Base-by-base conservation (phyloP, 1,140 invertebrate genomes). In the Bombus impatiens region DNA sequence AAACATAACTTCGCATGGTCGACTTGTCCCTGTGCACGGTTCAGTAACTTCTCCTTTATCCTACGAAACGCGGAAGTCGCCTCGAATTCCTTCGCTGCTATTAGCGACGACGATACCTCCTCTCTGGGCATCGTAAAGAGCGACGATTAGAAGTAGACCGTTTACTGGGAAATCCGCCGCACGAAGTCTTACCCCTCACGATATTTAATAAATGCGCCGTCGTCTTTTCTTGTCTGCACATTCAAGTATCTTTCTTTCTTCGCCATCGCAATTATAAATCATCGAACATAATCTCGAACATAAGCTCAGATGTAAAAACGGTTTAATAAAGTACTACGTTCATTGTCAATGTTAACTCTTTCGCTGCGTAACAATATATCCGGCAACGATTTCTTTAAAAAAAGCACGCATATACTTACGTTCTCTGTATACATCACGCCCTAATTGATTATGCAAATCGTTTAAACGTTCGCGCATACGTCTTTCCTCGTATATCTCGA, bases 11-110 rank as follows among this genome's bases (percentile, higher is more conserved):
- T 68, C 79, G 87, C 88, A 89, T 88, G 86, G 89, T 90, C 81
- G 82, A 89, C 79, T 90, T 86, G 89, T 87, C 80, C 67, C 72
- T 44, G 82, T 71, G 81, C 76, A 86, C 88, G 88, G 75, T 87
- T 81, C 88, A 77, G 67, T 90, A 78, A 90, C 86, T 90, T 86
- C 75, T 90, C 83, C 83, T 90, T 90, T 88, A 90, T 90, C 89
- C 88, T 86, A 62, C 77, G 82, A 90, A 90, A 90, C 86, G 84
- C 88, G 89, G 83, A 90, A 90, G 83, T 88, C 83, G 70, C 82
- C 87, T 91, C 42, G 84, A 87, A 90, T 91, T 91, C 82, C 82
- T 87, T 37, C 82, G 71, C 72, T 62, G 47, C 81, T 84, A 72
- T 86, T 89, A 89, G 86, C 87, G 74, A 84, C 84, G 77, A 91